These are phyloP conservation scores for Syngnathoides biaculeatus DNA, from an alignment of 2,113 vertebrate genomes.

Conservation along the genomic window DNA sequence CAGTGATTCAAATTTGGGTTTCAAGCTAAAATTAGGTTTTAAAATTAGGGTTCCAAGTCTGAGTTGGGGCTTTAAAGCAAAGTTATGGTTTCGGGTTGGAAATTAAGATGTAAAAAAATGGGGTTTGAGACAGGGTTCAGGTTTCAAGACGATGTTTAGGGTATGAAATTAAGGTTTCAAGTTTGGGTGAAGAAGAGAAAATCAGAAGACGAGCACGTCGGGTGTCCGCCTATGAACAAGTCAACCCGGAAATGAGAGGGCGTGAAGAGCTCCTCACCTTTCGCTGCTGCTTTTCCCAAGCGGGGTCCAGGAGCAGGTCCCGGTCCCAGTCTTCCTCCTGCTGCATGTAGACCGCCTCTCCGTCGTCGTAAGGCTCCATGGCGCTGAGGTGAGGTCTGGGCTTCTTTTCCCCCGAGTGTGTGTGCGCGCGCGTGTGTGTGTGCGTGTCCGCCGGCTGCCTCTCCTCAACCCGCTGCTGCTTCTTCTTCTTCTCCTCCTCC, in stretches of 20 bases:
- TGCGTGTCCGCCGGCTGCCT: not conserved
- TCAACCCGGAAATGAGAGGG: not conserved
- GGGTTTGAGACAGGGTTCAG: not conserved
- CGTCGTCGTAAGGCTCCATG: not conserved
- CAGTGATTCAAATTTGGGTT: not conserved
- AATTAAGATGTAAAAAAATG: too few species aligned
- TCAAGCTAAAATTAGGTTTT: not conserved
- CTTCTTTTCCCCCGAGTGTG: slow-evolving; percentile 7
- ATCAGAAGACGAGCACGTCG: not conserved
- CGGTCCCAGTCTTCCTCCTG: slow-evolving; percentile 81
- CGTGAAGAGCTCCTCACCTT: slow-evolving; percentile 64
- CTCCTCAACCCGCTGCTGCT: slow-evolving; percentile 46
- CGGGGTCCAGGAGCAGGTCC: slow-evolving; percentile 78
- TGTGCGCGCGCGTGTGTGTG: too few species aligned
- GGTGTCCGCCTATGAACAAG: not conserved
- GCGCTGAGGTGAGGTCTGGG: not conserved
- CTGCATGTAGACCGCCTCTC: slow-evolving; percentile 72
- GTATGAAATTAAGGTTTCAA: not conserved
- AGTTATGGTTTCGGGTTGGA: too few species aligned
- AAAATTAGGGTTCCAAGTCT: not conserved
- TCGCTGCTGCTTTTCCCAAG: slow-evolving; percentile 80
- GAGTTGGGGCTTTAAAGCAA: not conserved
- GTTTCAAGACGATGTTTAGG: not conserved
- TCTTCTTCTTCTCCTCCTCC: slow-evolving; percentile 48
- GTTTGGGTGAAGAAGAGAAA: not conserved